Evolutionary conservation across 2,888 invertebrate species (phyloP).

Genomic region (Pammene fasciana): DNA sequence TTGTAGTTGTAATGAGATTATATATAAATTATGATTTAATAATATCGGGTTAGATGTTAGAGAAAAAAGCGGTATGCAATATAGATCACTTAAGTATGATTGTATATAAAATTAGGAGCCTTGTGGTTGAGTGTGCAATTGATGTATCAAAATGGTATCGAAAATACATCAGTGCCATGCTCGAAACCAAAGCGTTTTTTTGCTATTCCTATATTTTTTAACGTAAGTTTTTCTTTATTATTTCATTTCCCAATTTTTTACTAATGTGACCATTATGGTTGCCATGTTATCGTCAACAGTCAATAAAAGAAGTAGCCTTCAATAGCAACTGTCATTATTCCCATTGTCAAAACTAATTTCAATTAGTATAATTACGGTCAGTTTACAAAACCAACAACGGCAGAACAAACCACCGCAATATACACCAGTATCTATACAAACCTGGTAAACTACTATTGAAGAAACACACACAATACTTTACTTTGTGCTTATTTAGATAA

Average conservation of each 20-base stretch:
- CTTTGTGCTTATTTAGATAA: not conserved
- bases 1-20: constrained; percentile 33
- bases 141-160: no score
- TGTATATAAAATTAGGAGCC: no score
- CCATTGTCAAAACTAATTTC: constrained; percentile 37
- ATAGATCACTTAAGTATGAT: not conserved
- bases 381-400: constrained; percentile 38
- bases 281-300: not conserved
- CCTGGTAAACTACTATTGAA: not conserved
- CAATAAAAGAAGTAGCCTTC: not conserved
- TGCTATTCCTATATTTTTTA: no score
- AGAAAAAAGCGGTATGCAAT: constrained; percentile 9
- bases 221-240: no score
- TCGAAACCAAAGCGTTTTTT: no score
- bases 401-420: constrained; percentile 18
- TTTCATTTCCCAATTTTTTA: no score
- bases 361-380: constrained; percentile 36
- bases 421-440: not conserved
- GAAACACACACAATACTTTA: not conserved
- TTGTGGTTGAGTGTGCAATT: no score
- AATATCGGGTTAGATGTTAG: constrained; percentile 22
- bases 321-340: not conserved
- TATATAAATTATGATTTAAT: constrained; percentile 35
- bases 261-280: no score
- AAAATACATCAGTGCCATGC: no score